These are phyloP conservation scores for Petaurus breviceps DNA, from an alignment of 2,113 vertebrate genomes.

Conservation along the genomic window DNA sequence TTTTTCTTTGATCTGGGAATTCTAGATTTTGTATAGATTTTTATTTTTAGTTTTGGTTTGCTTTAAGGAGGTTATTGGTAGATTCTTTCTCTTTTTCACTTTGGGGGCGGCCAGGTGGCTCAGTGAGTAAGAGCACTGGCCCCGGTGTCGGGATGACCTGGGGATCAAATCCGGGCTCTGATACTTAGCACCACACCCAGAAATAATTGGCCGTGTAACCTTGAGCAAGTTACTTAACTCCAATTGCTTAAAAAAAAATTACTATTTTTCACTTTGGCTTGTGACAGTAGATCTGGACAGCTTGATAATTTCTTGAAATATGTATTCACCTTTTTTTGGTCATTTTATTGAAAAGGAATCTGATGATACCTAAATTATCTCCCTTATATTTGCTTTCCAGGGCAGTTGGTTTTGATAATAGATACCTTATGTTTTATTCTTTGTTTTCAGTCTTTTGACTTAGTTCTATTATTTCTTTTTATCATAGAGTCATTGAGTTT, in stretches of 20 bases:
- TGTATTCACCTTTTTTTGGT: not conserved
- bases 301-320: not conserved
- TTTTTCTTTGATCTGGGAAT: not conserved
- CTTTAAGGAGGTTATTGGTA: not conserved
- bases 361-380: not conserved
- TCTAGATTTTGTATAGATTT: not conserved
- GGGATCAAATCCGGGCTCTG: too few species aligned
- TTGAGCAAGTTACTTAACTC: too few species aligned
- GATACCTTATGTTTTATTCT: not conserved
- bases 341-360: not conserved
- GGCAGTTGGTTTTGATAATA: not conserved
- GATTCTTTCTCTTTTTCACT: not conserved
- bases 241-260: too few species aligned
- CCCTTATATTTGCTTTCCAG: not conserved
- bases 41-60: not conserved
- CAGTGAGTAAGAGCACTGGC: too few species aligned
- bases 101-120: too few species aligned
- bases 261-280: not conserved
- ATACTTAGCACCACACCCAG: too few species aligned
- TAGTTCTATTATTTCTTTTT: not conserved
- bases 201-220: too few species aligned
- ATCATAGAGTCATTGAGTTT: not conserved
- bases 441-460: not conserved
- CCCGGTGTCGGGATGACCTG: too few species aligned
- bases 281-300: not conserved